These are phyloP conservation scores for Tetranychus urticae DNA, from an alignment of 1,140 invertebrate genomes.

Conservation along the genomic window DNA sequence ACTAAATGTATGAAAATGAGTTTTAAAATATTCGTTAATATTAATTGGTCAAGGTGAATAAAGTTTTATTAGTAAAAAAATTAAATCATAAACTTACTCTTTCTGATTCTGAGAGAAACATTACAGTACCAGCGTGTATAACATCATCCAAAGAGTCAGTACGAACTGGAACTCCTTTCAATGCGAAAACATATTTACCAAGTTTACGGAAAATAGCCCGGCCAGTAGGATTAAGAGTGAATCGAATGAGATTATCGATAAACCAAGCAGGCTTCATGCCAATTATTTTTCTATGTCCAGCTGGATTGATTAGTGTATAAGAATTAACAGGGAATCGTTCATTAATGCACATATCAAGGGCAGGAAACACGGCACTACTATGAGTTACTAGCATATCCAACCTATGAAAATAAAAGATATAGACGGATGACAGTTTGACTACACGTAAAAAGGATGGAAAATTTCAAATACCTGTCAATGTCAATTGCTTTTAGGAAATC, in stretches of 20 bases:
- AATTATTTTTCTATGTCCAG: slow-evolving; percentile 1
- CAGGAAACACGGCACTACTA: slow-evolving; percentile 11
- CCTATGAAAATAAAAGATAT: background rate
- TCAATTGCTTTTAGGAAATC: slow-evolving; percentile 11
- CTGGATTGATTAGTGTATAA: slow-evolving; percentile 10
- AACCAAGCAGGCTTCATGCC: slow-evolving; percentile 10
- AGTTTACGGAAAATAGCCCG: slow-evolving; percentile 2
- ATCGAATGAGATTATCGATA: background rate
- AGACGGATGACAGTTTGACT: background rate
- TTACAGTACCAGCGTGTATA: slow-evolving; percentile 11
- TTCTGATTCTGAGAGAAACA: slow-evolving; percentile 6
- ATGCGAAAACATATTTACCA: slow-evolving; percentile 1
- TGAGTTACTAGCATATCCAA: slow-evolving; percentile 10
- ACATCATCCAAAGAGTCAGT: slow-evolving; percentile 9
- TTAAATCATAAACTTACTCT: slow-evolving; percentile 3
- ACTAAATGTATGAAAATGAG: too few species aligned
- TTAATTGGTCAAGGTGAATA: background rate
- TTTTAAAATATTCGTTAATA: background rate
- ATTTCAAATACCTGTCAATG: slow-evolving; percentile 5
- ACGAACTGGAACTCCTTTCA: slow-evolving; percentile 4
- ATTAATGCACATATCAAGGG: slow-evolving; percentile 1
- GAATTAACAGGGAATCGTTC: background rate
- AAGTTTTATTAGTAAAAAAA: too few species aligned
- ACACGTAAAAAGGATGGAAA: background rate
- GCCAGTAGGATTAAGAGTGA: slow-evolving; percentile 6